Base-by-base conservation (phyloP, 1,140 invertebrate genomes). In the Zaprionus davidi region DNA sequence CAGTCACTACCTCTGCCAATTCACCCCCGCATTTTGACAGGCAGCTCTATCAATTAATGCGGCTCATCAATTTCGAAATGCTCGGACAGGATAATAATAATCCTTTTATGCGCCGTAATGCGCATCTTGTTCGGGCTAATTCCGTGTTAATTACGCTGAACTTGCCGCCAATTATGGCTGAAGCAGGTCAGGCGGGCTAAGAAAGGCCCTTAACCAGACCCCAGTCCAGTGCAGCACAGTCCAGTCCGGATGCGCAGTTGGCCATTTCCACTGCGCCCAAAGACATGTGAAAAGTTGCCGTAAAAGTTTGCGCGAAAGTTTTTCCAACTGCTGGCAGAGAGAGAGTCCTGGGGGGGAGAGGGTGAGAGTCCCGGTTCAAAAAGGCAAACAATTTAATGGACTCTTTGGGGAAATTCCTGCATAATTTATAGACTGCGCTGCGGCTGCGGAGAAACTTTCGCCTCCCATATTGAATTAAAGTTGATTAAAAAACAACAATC, bases 381-480 rank as follows among this genome's bases (percentile, higher is more conserved):
- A 57, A 55, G 62, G 53, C 59, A 67, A 83, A 86, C 77, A 83
- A 80, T 86, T 88, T 88, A 88, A 86, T 88, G 77, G 80, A 65
- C 53, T 55, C 64, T 67, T 65, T 72, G 60, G 62, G 66, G 64
- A 78, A 72, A 53, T 83, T 77, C 36, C 38, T 58, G 66, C 80
- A 80, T 80, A 76, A 83, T 88, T 86, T 83, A 87, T 80, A 80
- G 77, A 80, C 63, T 24, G 49, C n/a, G 55, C 20, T 46, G 41
- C n/a, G 41, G 17, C 9, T 68, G 66, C 55, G 31, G 49, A 15
- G 13, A 28, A 73, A 73, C 56, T 74, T 74, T 38, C n/a, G 22
- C 15, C 4, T 22, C 20, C 20, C 24, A 28, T 56, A 57, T 64
- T 62, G 34, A 46, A 70, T 71, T 15, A 36, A 51, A 34, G 59